Base-by-base conservation (phyloP, 2,797 vertebrate species). In the Phrynocephalus vlangalii region DNA sequence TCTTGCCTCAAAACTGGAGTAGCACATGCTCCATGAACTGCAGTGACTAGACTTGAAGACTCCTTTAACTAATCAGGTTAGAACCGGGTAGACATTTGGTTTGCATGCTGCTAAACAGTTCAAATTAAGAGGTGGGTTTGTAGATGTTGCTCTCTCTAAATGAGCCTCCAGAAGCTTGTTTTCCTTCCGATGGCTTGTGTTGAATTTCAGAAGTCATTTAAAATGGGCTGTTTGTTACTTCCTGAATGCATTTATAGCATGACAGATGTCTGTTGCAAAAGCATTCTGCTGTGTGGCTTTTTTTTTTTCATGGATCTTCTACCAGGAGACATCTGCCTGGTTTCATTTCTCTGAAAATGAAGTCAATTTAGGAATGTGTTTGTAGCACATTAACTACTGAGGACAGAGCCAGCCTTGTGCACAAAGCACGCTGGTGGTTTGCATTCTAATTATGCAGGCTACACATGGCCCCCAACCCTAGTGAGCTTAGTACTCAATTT, bases 191-290 rank as follows among this genome's bases (percentile, higher is more conserved):
- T 88, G 87, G 93, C 92, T 93, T 93, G 33, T 92, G 92, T 91
- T 94, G 95, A 96, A 89, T 96, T 95, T 95, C 91, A 94, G 91
- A 91, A 96, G 94, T 93, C 93, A 89, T 94, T 96, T 92, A 92
- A 94, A 95, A 95, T 90, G 94, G 95, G 91, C 82, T 78, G 93
- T 95, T 96, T 96, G 96, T 96, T 96, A 94, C 95, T 95, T 96
- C 92, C 95, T 94, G 95, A 96, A 96, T 92, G 92, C 92, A 91
- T 94, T 96, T 95, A 93, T 93, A 94, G 89, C 90, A 82, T 90
- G 90, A 95, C 96, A 96, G 95, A 96, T 96, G 96, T 96, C 95
- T 88, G 83, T 85, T 94, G 91, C 92, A 88, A 93, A 15, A 93
- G 94, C 92, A 90, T 92, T 89, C 90, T 92, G 90, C 88, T 86